Evolutionary conservation across 1,140 invertebrate genomes (phyloP), one percentile per base, ranked within the genome.

Genomic region (Anthonomus grandis): DNA sequence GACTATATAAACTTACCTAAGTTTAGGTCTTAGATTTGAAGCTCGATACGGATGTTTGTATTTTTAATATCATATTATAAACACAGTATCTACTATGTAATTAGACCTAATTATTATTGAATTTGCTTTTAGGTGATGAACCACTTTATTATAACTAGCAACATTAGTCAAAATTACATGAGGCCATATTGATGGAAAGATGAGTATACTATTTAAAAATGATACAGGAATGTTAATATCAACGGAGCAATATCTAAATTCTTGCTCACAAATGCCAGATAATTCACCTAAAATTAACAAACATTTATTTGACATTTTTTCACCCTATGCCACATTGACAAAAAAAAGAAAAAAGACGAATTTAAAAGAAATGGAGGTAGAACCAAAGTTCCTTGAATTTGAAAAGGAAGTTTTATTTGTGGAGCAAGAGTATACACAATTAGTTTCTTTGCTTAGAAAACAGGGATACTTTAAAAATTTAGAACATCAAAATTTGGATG

Each of bases 231-330:
- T 38, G 34, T 59, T 66, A 13, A 59, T 70, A 27, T 67, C 57
- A 9, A 65, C 62, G 39, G 47, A 64, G 56, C 23, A 61, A 34
- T 68, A 57, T 36, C 45, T 70, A n/a, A 57, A 65, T 19, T 45
- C 27, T 2, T 15, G 64, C 21, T 60, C 62, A 48, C 25, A 59
- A 6, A 53, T 59, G 19, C 18, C 49, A 4, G 31, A 36, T 19
- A 22, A 18, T 4, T n/a, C n/a, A n/a, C 54, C 51, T 21, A 44
- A 42, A 12, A 39, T 64, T 10, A 56, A 57, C 22, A 17, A 21
- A 13, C 47, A 65, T 13, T 39, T 67, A 34, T 67, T 65, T 39
- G 25, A 64, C 31, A 65, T 67, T 38, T 8, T 24, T n/a, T 22
- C 44, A 19, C 56, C 58, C 9, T 66, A 65, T 46, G 51, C 34